phyloP scores from a whole-genome alignment of 1,140 invertebrate species.

The Mizuhopecten yessoensis region DNA sequence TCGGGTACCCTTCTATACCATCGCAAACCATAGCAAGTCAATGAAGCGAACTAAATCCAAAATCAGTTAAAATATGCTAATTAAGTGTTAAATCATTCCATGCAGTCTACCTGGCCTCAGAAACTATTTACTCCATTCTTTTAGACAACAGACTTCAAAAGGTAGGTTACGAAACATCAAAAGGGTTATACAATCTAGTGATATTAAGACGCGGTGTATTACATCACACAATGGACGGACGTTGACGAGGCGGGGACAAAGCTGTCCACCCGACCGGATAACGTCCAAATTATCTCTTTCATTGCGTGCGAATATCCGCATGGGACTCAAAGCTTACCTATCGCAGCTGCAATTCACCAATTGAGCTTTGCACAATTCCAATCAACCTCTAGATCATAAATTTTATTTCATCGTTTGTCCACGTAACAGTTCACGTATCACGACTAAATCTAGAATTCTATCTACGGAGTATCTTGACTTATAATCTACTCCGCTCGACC shows the following conservation, averaged over 20 bases:
- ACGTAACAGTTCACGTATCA: neutral
- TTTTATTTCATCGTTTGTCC: conserved; percentile 28
- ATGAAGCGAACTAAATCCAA: conserved; percentile 15
- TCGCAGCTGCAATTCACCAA: conserved; percentile 10
- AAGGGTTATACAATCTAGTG: conserved; percentile 20
- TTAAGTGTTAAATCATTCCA: neutral
- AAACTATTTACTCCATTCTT: neutral
- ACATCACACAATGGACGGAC: neutral
- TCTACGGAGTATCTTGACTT: neutral
- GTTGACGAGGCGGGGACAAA: neutral
- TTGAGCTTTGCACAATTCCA: conserved; percentile 6
- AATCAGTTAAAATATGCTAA: conserved; percentile 40
- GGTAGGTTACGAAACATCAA: conserved; percentile 38
- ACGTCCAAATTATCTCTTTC: conserved; percentile 39
- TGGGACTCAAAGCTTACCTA: conserved; percentile 9
- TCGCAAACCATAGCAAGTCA: conserved; percentile 12
- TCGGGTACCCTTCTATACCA: neutral
- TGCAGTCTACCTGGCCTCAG: neutral
- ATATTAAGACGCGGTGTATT: conserved; percentile 17
- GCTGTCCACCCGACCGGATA: neutral
- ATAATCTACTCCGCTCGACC: neutral
- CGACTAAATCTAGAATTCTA: conserved; percentile 1
- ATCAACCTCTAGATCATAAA: conserved; percentile 22
- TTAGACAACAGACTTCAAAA: conserved; percentile 34
- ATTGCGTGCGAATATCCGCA: conserved; percentile 23